Base-by-base conservation (phyloP, 92 coral and sea anemone species). In the Phenganax marumi region DNA sequence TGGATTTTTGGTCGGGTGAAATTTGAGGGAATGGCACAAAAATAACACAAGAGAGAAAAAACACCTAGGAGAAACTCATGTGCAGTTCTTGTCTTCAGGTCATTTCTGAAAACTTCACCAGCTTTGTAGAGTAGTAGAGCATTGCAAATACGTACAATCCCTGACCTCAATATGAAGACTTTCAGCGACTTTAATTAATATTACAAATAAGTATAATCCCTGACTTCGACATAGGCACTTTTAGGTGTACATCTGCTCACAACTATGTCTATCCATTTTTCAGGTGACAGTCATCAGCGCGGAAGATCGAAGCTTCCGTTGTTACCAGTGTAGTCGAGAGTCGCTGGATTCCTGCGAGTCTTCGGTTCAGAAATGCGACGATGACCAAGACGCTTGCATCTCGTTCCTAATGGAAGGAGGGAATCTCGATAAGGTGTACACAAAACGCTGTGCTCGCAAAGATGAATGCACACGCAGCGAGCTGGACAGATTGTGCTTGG, bases 371-470 rank as follows among this genome's bases (percentile, higher is more conserved):
- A 48, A 0, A 48, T 78, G 83, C 25, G 83, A 78, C 73, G 60
- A 61, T 21, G 83, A 78, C 54, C 83, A 78, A 46, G 63, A 78
- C 46, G 83, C 83, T 14, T 78, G 83, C 58, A 46, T 78, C 12
- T 78, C 83, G 48, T 62, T 78, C 50, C 48, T 78, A 33, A 43
- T 78, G 72, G 73, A 78, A 39, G 83, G 83, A 7, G 83, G 83
- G 1, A 78, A 78, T 21, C 50, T 17, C 26, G 54, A 63, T 8
- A 78, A 78, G 18, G 83, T 62, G 6, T 78, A 78, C 25, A 78
- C 83, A 39, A 78, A 78, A 46, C 72, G 83, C 7, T 78, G 83
- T 49, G 58, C 83, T 22, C 83, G 83, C 12, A 78, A 78, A 23
- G 68, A 78, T 48, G 83, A 78, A 21, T 78, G 83, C 60, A 47